A percentile compares a stretch with the other conserved stretches of the same genome.
Conservation (phyloP, 2,113 vertebrate genomes). For the Petrocephalus microphthalmus region DNA sequence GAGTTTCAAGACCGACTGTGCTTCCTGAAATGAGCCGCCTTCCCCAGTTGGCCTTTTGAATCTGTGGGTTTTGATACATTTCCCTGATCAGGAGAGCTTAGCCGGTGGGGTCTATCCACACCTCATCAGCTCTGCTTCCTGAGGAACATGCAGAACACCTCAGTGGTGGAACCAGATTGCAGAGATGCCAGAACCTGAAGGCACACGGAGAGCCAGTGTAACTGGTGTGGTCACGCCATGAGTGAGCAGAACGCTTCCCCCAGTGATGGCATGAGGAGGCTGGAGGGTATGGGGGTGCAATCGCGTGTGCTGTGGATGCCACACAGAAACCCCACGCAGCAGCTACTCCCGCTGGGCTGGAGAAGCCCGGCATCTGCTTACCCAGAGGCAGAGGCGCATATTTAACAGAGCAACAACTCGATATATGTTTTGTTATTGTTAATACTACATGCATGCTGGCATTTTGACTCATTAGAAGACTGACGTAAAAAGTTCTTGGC, state of each 20-base stretch:
- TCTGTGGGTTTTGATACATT: background rate
- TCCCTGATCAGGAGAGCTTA: background rate
- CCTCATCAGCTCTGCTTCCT: too few species aligned
- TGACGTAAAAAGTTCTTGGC: background rate
- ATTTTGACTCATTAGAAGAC: background rate
- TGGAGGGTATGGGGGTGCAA: background rate
- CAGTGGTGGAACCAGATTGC: too few species aligned
- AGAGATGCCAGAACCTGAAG: background rate
- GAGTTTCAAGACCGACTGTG: background rate
- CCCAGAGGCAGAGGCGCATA: background rate
- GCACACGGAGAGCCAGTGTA: background rate
- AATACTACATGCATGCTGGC: background rate
- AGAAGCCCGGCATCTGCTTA: background rate
- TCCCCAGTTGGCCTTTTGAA: background rate
- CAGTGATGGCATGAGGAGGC: background rate
- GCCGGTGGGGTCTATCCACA: background rate
- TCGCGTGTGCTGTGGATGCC: background rate
- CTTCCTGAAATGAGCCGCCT: background rate
- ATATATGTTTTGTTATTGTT: background rate
- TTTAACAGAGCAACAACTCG: background rate
- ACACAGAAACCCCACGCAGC: background rate
- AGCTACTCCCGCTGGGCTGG: background rate
- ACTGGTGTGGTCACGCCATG: background rate
- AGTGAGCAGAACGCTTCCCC: background rate
- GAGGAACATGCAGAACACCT: too few species aligned